A percentile compares a stretch with the other conserved stretches of the same genome.
Evolutionary conservation across 2,797 vertebrate species (phyloP).

Genomic region (Malurus splendens): DNA sequence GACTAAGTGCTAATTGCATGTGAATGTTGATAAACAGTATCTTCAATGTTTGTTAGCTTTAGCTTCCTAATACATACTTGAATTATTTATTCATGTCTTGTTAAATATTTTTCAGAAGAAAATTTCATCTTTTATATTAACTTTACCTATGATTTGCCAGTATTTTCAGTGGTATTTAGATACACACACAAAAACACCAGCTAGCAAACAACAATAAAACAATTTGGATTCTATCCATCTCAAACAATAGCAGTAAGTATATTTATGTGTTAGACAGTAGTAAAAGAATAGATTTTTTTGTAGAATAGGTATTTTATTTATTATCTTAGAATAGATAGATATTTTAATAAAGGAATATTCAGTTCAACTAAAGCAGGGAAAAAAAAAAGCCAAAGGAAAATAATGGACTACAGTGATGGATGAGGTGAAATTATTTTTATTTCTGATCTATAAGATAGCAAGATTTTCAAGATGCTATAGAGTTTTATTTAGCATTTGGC

Average conservation of each 20-base stretch:
- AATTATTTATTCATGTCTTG: not conserved
- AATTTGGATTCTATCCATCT: not conserved
- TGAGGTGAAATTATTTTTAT: not conserved
- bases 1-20: not conserved
- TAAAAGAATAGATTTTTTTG: no score
- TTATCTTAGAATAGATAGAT: not conserved
- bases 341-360: not conserved
- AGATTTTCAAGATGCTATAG: not conserved
- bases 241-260: not conserved
- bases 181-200: not conserved
- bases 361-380: not conserved
- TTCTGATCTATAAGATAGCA: not conserved
- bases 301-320: no score
- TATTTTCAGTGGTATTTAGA: not conserved
- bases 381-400: not conserved
- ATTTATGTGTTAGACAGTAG: not conserved
- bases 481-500: not conserved
- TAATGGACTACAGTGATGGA: fast-evolving
- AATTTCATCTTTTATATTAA: not conserved
- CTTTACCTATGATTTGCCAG: not conserved
- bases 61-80: not conserved
- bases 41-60: not conserved
- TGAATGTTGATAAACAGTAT: not conserved
- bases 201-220: not conserved
- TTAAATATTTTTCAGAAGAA: not conserved